Percentiles rank a stretch among this genome's conserved stretches.
Evolutionary conservation across 1,140 invertebrate genomes (phyloP).

Genomic region (Drosophila pandora): DNA sequence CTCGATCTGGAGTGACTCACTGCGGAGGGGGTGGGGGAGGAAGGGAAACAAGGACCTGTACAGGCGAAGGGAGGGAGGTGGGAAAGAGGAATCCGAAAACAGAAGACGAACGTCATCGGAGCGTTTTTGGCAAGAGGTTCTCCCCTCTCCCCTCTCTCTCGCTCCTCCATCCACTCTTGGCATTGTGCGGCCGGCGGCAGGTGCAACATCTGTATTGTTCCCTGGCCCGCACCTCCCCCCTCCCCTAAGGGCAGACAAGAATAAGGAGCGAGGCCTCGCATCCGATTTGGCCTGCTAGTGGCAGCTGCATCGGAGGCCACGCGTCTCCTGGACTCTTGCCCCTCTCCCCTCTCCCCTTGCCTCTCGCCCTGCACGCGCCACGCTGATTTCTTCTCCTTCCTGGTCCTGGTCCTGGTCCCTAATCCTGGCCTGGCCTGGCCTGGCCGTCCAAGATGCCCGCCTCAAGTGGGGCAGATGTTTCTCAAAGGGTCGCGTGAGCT

Average conservation of each 20-base stretch:
- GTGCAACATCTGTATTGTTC: constrained; percentile 22
- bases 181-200: constrained; percentile 34
- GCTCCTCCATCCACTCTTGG: constrained; percentile 23
- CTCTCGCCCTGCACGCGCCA: constrained; percentile 38
- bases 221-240: not conserved
- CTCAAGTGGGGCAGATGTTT: constrained; percentile 61
- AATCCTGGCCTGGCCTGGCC: not conserved
- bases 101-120: constrained; percentile 29
- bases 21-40: not conserved
- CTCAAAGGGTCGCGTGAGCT: constrained; percentile 58
- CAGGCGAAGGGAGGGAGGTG: not conserved
- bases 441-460: not conserved
- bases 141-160: not conserved
- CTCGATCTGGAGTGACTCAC: constrained; percentile 50
- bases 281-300: constrained; percentile 55
- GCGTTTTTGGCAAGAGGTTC: constrained; percentile 4
- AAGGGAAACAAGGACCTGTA: not conserved
- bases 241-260: too few species aligned
- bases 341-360: too few species aligned
- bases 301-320: constrained; percentile 56
- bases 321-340: constrained; percentile 45
- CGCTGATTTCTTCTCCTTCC: too few species aligned
- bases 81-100: not conserved
- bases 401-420: not conserved
- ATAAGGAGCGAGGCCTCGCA: constrained; percentile 36